Percentiles rank a stretch among this genome's conserved stretches.
phyloP scores from a whole-genome alignment of 2,888 invertebrate species.

The Molorchus minor region DNA sequence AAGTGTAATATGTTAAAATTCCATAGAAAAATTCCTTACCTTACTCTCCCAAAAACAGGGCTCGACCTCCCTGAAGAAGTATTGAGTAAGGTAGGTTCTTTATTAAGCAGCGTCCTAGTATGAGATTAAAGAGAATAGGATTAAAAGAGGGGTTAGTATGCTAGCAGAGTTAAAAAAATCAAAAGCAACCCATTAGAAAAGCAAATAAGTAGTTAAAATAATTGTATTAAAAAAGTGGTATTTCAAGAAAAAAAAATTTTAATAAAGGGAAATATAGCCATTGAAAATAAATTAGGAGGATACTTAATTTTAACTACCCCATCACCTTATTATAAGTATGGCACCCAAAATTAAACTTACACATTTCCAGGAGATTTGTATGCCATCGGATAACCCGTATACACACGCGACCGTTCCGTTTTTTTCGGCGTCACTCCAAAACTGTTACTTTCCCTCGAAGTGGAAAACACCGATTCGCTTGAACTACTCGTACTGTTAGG shows the following conservation, averaged over 20 bases:
- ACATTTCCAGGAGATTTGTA: conserved; percentile 64
- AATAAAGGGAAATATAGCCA: neutral
- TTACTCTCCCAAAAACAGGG: conserved; percentile 53
- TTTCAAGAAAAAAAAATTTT: neutral
- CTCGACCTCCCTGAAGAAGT: conserved; percentile 58
- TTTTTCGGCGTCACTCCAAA: conserved; percentile 63
- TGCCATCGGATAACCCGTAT: conserved; percentile 63
- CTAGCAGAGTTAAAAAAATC: conserved; percentile 37
- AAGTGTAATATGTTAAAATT: too few relatives aligned
- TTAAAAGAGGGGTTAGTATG: conserved; percentile 36
- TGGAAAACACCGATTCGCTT: conserved; percentile 83
- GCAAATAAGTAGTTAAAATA: conserved; percentile 17
- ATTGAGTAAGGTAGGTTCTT: conserved; percentile 55
- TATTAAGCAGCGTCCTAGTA: conserved; percentile 53
- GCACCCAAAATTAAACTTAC: conserved; percentile 55
- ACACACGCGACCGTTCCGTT: conserved; percentile 67
- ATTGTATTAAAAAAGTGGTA: neutral
- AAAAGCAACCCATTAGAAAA: conserved; percentile 13
- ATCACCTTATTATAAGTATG: neutral
- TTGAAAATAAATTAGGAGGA: too few relatives aligned
- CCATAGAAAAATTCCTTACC: conserved; percentile 47
- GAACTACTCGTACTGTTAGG: conserved; percentile 77
- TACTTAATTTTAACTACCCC: too few relatives aligned
- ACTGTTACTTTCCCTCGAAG: conserved; percentile 66
- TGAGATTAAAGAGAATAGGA: conserved; percentile 34